Percentiles rank a stretch among this genome's conserved stretches.
These are phyloP conservation scores for Heliopora coerulea DNA, from an alignment of 92 coral and sea anemone genomes.

Conservation along the genomic window DNA sequence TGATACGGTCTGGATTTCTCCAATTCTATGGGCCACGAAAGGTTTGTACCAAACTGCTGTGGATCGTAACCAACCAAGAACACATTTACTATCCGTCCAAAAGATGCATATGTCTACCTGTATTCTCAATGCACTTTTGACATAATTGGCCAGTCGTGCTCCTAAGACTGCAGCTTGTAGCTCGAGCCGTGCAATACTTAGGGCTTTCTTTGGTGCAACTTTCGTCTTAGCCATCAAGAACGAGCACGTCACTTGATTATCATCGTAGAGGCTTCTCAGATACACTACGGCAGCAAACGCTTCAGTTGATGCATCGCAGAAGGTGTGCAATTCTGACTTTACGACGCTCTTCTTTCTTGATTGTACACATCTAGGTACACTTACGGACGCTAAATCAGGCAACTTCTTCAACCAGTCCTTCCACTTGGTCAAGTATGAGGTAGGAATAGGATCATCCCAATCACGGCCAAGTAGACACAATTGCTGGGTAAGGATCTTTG, in stretches of 20 bases:
- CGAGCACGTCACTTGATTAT: conserved; percentile 41
- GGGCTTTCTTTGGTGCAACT: conserved; percentile 51
- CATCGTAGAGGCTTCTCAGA: conserved; percentile 43
- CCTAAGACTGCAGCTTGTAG: conserved; percentile 58
- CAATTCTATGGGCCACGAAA: conserved; percentile 26
- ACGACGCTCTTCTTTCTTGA: background rate
- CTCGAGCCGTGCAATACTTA: conserved; percentile 24
- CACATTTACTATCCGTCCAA: conserved; percentile 57
- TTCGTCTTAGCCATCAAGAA: conserved; percentile 62
- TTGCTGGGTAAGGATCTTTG: conserved; percentile 55
- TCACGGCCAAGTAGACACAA: conserved; percentile 40
- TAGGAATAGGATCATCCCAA: conserved; percentile 57
- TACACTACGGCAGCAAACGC: conserved; percentile 25
- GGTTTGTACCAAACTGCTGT: conserved; percentile 41
- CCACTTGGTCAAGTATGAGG: conserved; percentile 18
- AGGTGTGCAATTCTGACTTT: conserved; percentile 11
- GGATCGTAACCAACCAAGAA: conserved; percentile 32
- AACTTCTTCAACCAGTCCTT: conserved; percentile 5
- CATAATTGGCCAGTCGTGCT: conserved; percentile 50
- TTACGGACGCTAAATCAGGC: conserved; percentile 4
- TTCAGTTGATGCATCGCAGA: conserved; percentile 35
- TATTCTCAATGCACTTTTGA: conserved; percentile 31
- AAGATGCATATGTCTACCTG: conserved; percentile 18
- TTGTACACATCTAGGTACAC: conserved; percentile 30
- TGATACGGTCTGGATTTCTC: conserved; percentile 23